Evolutionary conservation across 2,888 invertebrate species (phyloP).

Genomic region (Bugula neritina): DNA sequence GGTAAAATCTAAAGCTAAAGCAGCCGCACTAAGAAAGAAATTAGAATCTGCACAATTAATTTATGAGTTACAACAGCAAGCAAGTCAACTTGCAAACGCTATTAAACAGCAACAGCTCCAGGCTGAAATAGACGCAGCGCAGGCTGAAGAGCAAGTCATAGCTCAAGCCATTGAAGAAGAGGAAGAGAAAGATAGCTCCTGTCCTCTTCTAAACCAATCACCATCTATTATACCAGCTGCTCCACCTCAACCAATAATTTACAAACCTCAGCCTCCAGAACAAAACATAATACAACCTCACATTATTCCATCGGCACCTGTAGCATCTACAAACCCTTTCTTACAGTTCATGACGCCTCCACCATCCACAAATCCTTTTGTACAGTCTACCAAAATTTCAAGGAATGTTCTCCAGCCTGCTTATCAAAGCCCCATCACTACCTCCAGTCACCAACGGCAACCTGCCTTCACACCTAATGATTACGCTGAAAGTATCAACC

Average conservation of each 20-base stretch:
- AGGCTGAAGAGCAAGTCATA: slow-evolving; percentile 15
- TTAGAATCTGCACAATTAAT: slow-evolving; percentile 1
- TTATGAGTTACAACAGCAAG: slow-evolving; percentile 3
- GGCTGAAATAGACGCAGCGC: slow-evolving; percentile 22
- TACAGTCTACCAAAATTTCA: neutral
- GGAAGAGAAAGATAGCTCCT: neutral
- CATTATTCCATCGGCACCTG: neutral
- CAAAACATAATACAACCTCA: neutral
- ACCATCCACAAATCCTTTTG: too few species aligned
- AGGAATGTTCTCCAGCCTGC: neutral
- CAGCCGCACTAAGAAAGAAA: neutral
- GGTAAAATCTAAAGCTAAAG: slow-evolving; percentile 5
- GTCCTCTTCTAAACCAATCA: neutral
- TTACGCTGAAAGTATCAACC: slow-evolving; percentile 15
- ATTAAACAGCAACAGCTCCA: slow-evolving; percentile 7
- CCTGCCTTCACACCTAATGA: slow-evolving; percentile 22
- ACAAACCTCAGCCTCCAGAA: neutral
- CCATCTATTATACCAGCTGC: neutral
- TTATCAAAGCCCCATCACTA: slow-evolving; percentile 16
- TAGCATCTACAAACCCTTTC: neutral
- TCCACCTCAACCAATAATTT: neutral
- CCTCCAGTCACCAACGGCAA: neutral
- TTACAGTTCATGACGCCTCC: neutral
- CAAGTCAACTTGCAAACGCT: slow-evolving; percentile 2
- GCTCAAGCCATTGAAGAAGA: slow-evolving; percentile 22